A percentile compares a stretch with the other conserved stretches of the same genome.
phyloP scores from a whole-genome alignment of 2,113 vertebrate species.

The Brachyhypopomus occidentalis region DNA sequence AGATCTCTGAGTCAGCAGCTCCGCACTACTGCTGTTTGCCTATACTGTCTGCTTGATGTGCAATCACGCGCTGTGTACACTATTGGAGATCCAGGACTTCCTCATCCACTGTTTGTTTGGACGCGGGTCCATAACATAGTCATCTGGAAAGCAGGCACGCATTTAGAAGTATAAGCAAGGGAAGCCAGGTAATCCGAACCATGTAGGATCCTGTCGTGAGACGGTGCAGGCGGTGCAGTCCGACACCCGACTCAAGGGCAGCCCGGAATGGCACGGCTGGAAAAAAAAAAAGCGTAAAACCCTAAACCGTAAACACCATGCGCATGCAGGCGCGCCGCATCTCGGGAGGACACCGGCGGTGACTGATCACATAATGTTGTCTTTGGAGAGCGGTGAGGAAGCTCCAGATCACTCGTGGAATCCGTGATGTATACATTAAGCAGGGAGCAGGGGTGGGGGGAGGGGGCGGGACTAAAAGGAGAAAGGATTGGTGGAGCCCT shows the following conservation, averaged over 20 bases:
- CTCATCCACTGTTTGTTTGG: conserved; percentile 54
- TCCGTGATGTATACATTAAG: conserved; percentile 71
- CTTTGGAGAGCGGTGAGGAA: conserved; percentile 65
- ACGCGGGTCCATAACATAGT: conserved; percentile 55
- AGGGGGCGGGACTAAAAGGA: conserved; percentile 38
- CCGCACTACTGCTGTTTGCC: conserved; percentile 51
- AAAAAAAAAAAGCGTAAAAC: conserved; percentile 54
- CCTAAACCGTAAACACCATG: conserved; percentile 51
- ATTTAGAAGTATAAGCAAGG: conserved; percentile 22
- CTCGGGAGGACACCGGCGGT: conserved; percentile 34
- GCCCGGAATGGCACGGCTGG: conserved; percentile 56
- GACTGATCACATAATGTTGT: conserved; percentile 64
- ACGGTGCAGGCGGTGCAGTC: conserved; percentile 37
- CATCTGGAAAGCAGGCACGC: conserved; percentile 51
- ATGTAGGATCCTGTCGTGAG: conserved; percentile 33
- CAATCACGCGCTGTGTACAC: conserved; percentile 60
- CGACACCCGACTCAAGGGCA: conserved; percentile 53
- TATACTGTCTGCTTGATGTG: conserved; percentile 58
- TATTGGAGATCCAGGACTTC: conserved; percentile 43
- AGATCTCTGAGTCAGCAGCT: conserved; percentile 68
- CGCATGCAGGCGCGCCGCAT: conserved; percentile 41
- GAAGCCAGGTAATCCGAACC: conserved; percentile 52
- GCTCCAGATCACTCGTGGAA: conserved; percentile 69
- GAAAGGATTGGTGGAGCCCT: conserved; percentile 70
- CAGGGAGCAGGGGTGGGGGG: conserved; percentile 10